Base-by-base conservation (phyloP, 2,888 invertebrate species). In the Melanophora roralis region DNA sequence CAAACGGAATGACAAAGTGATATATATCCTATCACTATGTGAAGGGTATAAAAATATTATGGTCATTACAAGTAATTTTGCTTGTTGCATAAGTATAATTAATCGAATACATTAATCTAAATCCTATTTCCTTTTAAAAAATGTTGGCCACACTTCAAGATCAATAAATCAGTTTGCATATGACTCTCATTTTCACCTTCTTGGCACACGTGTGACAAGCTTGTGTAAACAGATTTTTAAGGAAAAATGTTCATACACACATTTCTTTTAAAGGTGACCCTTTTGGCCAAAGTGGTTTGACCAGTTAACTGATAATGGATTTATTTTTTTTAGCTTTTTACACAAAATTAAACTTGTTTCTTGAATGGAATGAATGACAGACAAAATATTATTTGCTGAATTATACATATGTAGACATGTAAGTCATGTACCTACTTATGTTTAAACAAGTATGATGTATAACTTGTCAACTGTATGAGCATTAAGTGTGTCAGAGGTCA, bases 401-500 rank as follows among this genome's bases (percentile, higher is more conserved):
- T n/a, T n/a, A n/a, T n/a, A n/a, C n/a, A n/a, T n/a, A n/a, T n/a
- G n/a, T n/a, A n/a, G n/a, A n/a, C n/a, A n/a, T n/a, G n/a, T n/a
- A n/a, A n/a, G n/a, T n/a, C n/a, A n/a, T n/a, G n/a, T n/a, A n/a
- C n/a, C n/a, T n/a, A n/a, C n/a, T n/a, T n/a, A n/a, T 51, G 9
- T 60, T 21, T 14, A 27, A 27, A 7, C 36, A 11, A 16, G 16
- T 16, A 21, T 14, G 19, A 38, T 38, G 6, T 6, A 14, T 32
- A 53, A 34, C 40, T 51, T 1, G 11, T 21, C 32, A 47, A 51
- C 27, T 16, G 55, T 34, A 55, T 51, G 11, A 67, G 27, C 34
- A 16, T 62, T 19, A 72, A 72, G 57, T 55, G 72, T 76, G 80
- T 80, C 74, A 80, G 49, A 72, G 80, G 80, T 80, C 76, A 80